These are phyloP conservation scores for Sebastes itinus DNA, from an alignment of 2,797 vertebrate genomes.

Conservation along the genomic window DNA sequence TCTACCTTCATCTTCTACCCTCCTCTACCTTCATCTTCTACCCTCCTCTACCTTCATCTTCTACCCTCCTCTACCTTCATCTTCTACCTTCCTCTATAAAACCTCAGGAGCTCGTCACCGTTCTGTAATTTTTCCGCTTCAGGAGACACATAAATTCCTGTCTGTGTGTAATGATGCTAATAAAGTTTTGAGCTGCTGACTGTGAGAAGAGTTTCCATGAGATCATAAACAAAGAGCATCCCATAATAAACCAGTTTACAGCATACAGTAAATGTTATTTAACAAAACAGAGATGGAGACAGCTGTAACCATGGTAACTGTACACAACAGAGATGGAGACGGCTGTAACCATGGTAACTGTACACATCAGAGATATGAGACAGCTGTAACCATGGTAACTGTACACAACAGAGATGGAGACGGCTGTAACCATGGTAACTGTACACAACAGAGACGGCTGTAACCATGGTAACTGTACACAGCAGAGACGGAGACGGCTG, in stretches of 20 bases:
- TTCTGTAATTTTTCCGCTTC: background rate
- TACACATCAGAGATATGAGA: too few relatives aligned
- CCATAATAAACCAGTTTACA: background rate
- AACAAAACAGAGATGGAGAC: background rate
- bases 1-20: too few relatives aligned
- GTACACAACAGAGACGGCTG: background rate
- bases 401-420: too few relatives aligned
- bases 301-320: too few relatives aligned
- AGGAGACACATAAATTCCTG: constrained; percentile 40
- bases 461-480: background rate
- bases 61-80: too few relatives aligned
- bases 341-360: too few relatives aligned
- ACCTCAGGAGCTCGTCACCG: constrained; percentile 1
- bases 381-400: too few relatives aligned
- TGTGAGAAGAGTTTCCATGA: background rate
- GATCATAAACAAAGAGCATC: background rate
- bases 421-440: too few relatives aligned
- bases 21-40: too few relatives aligned
- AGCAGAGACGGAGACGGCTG: background rate
- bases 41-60: too few relatives aligned
- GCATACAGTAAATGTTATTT: background rate
- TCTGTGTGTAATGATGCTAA: constrained; percentile 33
- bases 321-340: too few relatives aligned
- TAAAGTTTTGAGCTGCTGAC: constrained; percentile 11
- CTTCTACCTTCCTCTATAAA: constrained; percentile 6